Percentiles rank a stretch among this genome's conserved stretches.
Conservation (phyloP, 1,140 invertebrate species). For the Brachionus paranguensis region DNA sequence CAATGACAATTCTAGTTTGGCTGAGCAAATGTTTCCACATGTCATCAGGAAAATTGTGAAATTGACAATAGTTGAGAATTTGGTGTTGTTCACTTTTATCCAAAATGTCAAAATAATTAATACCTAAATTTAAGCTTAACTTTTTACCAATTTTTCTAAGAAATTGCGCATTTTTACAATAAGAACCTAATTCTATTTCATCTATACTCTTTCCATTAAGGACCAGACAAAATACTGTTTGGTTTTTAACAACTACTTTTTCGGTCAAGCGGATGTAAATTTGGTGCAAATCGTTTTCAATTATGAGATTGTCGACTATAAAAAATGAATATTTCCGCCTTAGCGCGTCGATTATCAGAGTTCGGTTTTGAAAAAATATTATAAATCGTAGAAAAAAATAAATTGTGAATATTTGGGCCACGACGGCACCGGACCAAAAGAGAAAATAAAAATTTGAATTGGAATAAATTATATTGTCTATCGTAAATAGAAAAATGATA, state of each 20-base stretch:
- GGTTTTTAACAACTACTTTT: neutral
- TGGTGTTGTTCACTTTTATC: neutral
- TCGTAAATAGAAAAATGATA: neutral
- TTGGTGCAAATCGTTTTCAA: neutral
- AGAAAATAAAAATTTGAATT: neutral
- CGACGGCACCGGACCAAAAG: neutral
- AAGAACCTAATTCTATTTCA: neutral
- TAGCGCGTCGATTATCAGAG: neutral
- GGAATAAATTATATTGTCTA: neutral
- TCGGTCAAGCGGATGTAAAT: neutral
- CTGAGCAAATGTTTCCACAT: neutral
- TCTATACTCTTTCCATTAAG: neutral
- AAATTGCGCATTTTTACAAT: neutral
- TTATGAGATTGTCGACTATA: neutral
- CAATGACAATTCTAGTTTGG: neutral
- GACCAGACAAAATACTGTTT: neutral
- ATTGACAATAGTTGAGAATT: neutral
- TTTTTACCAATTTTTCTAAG: constrained; percentile 16
- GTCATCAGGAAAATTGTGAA: neutral
- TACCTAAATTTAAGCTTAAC: neutral
- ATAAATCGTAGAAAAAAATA: neutral
- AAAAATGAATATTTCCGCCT: neutral
- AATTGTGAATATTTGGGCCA: neutral
- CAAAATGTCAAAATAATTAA: constrained; percentile 24
- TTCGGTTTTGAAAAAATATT: neutral